These are phyloP conservation scores for Gandaritis pyraliata DNA, from an alignment of 2,888 invertebrate species.

Conservation along the genomic window DNA sequence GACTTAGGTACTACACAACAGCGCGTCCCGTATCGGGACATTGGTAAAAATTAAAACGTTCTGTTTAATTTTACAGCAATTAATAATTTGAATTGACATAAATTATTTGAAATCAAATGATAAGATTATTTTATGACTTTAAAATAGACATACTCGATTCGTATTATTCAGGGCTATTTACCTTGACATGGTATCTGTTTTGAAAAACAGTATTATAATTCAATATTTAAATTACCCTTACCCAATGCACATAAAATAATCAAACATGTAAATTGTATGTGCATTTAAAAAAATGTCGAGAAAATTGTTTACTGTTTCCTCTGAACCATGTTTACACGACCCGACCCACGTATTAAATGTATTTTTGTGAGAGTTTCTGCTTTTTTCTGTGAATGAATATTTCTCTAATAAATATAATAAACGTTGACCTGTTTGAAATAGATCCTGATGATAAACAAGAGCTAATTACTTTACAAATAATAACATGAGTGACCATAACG, in stretches of 20 bases:
- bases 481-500: background rate
- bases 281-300: constrained; percentile 7
- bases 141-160: too few species aligned
- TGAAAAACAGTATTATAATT: constrained; percentile 16
- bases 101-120: too few species aligned
- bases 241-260: constrained; percentile 10
- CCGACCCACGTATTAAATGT: constrained; percentile 3
- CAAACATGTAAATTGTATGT: constrained; percentile 6
- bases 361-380: background rate
- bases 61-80: too few species aligned
- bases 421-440: too few species aligned
- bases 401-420: too few species aligned
- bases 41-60: too few species aligned
- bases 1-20: too few species aligned
- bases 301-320: constrained; percentile 15
- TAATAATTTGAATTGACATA: too few species aligned
- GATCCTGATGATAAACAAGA: too few species aligned
- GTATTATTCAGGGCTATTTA: constrained; percentile 14
- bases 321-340: constrained; percentile 1
- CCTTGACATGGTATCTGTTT: constrained; percentile 9
- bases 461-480: too few species aligned
- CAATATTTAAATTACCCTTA: constrained; percentile 5
- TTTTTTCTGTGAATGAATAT: background rate
- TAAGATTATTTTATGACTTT: too few species aligned
- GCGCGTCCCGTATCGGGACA: too few species aligned